Percentiles rank a stretch among this genome's conserved stretches.
Evolutionary conservation across 2,888 invertebrate genomes (phyloP).

Genomic region (Netelia inedita): DNA sequence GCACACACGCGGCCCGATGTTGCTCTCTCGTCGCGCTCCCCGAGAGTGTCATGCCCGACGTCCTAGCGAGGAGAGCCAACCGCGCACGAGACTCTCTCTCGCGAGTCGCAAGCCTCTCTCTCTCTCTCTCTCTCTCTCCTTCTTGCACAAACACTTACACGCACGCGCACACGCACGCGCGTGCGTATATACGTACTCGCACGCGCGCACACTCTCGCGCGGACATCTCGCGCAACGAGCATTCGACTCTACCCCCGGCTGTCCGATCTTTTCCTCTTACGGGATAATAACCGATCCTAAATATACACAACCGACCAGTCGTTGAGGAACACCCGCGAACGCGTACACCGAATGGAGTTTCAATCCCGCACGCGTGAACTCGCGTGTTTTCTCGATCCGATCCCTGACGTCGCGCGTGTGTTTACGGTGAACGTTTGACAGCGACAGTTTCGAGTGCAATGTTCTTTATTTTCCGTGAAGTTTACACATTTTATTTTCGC

Average conservation of each 20-base stretch:
- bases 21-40: slow-evolving; percentile 65
- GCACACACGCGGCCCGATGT: slow-evolving; percentile 70
- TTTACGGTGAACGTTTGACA: background rate
- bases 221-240: slow-evolving; percentile 41
- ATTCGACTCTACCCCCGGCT: slow-evolving; percentile 28
- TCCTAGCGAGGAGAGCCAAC: slow-evolving; percentile 68
- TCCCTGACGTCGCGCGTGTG: slow-evolving; percentile 42
- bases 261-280: slow-evolving; percentile 64
- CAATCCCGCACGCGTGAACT: slow-evolving; percentile 30
- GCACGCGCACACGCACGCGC: slow-evolving; percentile 17
- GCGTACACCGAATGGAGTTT: slow-evolving; percentile 42
- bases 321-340: slow-evolving; percentile 56
- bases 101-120: slow-evolving; percentile 55
- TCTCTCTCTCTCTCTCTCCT: slow-evolving; percentile 47
- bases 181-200: slow-evolving; percentile 12
- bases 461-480: background rate
- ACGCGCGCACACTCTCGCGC: slow-evolving; percentile 39
- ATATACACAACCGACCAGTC: slow-evolving; percentile 61
- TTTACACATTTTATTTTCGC: slow-evolving; percentile 13
- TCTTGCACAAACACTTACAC: slow-evolving; percentile 57
- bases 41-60: slow-evolving; percentile 71
- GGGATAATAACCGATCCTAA: slow-evolving; percentile 66
- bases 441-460: background rate
- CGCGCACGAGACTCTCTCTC: slow-evolving; percentile 63
- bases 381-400: slow-evolving; percentile 42